Evolutionary conservation across 2,888 invertebrate species (phyloP), one percentile per base, ranked within the genome.

Genomic region (Cephus pygmeus): DNA sequence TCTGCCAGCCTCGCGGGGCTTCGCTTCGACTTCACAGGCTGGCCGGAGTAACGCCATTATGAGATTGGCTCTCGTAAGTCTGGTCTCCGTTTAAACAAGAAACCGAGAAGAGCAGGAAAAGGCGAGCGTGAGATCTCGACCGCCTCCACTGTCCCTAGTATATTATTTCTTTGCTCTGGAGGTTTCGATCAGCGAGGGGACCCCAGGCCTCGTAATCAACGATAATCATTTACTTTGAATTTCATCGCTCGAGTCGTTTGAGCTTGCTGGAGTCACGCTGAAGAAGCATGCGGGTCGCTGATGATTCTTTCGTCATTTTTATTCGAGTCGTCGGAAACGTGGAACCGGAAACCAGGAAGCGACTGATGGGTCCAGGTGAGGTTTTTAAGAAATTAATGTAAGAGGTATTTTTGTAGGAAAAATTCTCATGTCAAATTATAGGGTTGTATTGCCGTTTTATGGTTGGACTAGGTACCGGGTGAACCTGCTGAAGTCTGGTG

Each of bases 91-190:
- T 56, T 56, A 56, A 56, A 23, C 56, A 15, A 56, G 56, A 56
- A 56, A 56, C 23, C 2, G 23, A 56, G 56, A 56, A 23, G 71
- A 71, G 23, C 12, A 31, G 79, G 77, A 77, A 78, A 81, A 82
- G 79, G 79, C 80, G 84, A 87, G 83, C 88, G 87, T 88, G 88
- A 87, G 87, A 88, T 84, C 85, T 79, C 78, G 80, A 76, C 75
- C 71, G 76, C 35, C 74, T 74, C 23, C 35, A 30, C 36, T 74
- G 23, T 23, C 12, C 74, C 35, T 74, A 30, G 71, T 33, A 34
- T 33, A 71, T 33, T 33, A 33, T 34, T 71, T 33, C 31, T 71
- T 34, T 71, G 71, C 34, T 71, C 30, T 30, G 9, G 31, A 34
- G 34, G 71, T 71, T 31, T 30, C 71, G 71, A 71, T 34, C 71